Evolutionary conservation across 2,888 invertebrate genomes (phyloP).

Genomic region (Liposcelis brunnea): DNA sequence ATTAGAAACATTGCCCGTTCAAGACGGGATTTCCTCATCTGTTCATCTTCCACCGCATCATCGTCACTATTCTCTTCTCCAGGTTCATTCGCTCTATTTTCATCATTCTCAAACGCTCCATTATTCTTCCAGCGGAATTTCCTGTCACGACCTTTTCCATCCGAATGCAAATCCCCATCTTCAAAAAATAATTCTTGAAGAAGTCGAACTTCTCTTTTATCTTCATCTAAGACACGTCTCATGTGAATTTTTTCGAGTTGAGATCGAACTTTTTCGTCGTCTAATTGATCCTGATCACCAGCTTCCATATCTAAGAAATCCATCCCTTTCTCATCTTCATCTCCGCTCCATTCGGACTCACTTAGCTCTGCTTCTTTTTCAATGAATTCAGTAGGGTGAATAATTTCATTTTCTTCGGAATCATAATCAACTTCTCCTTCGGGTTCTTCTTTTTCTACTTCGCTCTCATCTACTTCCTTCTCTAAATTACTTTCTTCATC

Average conservation of each 20-base stretch:
- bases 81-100: too few relatives aligned
- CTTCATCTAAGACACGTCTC: conserved; percentile 31
- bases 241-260: conserved; percentile 30
- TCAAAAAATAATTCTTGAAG: conserved; percentile 32
- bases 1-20: conserved; percentile 28
- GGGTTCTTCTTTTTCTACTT: background rate
- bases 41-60: conserved; percentile 23
- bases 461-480: background rate
- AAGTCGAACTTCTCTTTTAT: conserved; percentile 28
- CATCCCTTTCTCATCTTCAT: conserved; percentile 26
- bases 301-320: conserved; percentile 29
- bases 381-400: conserved; percentile 24
- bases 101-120: conserved; percentile 9
- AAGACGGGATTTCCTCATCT: conserved; percentile 25
- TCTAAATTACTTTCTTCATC: background rate
- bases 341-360: conserved; percentile 27
- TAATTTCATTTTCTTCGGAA: conserved; percentile 20
- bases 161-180: conserved; percentile 33
- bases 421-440: conserved; percentile 17
- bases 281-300: conserved; percentile 29
- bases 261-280: conserved; percentile 28
- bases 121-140: conserved; percentile 30
- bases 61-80: conserved; percentile 17
- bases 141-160: conserved; percentile 26
- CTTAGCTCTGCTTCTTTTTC: conserved; percentile 34